Evolutionary conservation across 2,797 vertebrate genomes (phyloP).

Genomic region (Rhinogobio ventralis): DNA sequence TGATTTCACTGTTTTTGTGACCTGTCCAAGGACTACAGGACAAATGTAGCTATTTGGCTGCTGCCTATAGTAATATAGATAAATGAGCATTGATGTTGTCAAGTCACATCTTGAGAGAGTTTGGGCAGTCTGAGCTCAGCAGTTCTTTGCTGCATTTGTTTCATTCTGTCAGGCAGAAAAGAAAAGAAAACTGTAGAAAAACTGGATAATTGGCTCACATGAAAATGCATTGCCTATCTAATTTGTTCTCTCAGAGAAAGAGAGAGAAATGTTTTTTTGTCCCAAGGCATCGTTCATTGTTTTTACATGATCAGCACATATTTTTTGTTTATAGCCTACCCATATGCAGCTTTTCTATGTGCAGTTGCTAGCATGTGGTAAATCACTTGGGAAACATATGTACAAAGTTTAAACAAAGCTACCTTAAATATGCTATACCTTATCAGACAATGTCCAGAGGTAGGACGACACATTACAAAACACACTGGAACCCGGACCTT

Average conservation of each 20-base stretch:
- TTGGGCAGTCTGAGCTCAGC: conserved; percentile 43
- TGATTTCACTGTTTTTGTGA: conserved; percentile 40
- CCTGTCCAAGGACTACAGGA: conserved; percentile 27
- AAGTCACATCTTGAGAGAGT: conserved; percentile 31
- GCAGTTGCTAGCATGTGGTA: neutral
- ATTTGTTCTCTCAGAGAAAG: conserved; percentile 15
- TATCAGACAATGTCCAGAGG: neutral
- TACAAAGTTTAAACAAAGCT: neutral
- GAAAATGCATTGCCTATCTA: conserved; percentile 30
- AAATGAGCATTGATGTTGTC: conserved; percentile 47
- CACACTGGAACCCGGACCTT: neutral
- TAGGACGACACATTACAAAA: neutral
- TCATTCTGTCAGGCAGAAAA: conserved; percentile 41
- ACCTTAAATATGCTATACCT: no score
- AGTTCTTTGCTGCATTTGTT: conserved; percentile 36
- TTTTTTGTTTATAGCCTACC: conserved; percentile 16
- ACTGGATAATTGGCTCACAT: conserved; percentile 28
- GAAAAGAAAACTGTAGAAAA: conserved; percentile 16
- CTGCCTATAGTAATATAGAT: conserved; percentile 37
- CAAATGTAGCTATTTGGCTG: conserved; percentile 23
- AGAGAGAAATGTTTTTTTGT: conserved; percentile 4
- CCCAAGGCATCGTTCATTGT: neutral
- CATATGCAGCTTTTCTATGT: conserved; percentile 6
- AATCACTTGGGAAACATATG: neutral
- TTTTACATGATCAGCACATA: conserved; percentile 39